Evolutionary conservation across 1,140 invertebrate genomes (phyloP).

Genomic region (Leptinotarsa defecta): DNA sequence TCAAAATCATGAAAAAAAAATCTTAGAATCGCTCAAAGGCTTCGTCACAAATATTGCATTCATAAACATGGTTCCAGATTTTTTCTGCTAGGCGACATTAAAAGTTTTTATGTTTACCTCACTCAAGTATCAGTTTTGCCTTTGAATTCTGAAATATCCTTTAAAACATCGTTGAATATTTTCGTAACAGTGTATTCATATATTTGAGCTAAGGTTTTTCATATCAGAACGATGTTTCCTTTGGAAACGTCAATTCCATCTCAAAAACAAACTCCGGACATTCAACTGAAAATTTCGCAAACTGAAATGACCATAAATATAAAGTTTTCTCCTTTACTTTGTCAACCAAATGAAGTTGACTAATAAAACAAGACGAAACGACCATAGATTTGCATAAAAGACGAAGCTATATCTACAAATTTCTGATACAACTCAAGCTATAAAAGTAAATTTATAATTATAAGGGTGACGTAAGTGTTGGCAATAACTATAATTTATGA

Average conservation of each 20-base stretch:
- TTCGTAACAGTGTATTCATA: no score
- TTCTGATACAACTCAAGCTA: constrained; percentile 46
- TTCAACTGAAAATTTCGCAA: background rate
- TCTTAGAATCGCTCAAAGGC: no score
- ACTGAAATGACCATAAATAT: constrained; percentile 19
- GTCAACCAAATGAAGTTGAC: constrained; percentile 40
- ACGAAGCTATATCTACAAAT: constrained; percentile 44
- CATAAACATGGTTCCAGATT: no score
- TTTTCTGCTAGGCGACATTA: no score
- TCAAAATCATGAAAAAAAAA: no score
- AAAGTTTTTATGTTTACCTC: no score
- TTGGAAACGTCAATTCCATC: background rate
- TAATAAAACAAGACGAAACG: constrained; percentile 37
- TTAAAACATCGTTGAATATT: no score
- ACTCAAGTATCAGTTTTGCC: no score
- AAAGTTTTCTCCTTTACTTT: constrained; percentile 27
- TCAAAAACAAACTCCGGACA: background rate
- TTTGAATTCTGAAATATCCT: no score
- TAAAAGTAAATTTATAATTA: constrained; percentile 50
- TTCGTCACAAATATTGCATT: no score
- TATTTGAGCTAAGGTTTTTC: no score
- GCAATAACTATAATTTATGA: constrained; percentile 48
- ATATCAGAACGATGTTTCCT: background rate
- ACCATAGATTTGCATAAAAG: constrained; percentile 41
- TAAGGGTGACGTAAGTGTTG: constrained; percentile 49